A percentile compares a stretch with the other conserved stretches of the same genome.
Conservation (phyloP, 1,140 invertebrate species). For the Drosophila baimaii region DNA sequence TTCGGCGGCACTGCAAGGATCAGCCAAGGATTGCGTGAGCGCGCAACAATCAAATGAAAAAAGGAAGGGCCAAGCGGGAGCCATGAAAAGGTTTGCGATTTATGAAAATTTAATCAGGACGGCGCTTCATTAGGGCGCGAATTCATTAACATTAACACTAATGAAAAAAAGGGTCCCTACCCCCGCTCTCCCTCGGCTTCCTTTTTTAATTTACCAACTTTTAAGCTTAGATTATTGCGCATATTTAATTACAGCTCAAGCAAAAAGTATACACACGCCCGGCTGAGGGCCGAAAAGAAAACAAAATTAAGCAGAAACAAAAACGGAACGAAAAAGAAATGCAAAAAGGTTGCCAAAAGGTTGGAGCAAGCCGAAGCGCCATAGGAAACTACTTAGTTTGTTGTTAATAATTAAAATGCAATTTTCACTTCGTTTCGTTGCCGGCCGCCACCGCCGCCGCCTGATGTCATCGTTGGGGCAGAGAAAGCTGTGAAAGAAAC, state of each 20-base stretch:
- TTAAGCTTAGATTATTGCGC: constrained; percentile 81
- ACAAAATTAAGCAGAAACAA: constrained; percentile 53
- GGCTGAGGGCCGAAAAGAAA: constrained; percentile 38
- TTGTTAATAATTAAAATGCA: constrained; percentile 82
- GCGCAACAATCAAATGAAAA: constrained; percentile 26
- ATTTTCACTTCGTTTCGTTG: constrained; percentile 73
- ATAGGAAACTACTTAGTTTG: constrained; percentile 77
- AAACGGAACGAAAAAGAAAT: constrained; percentile 23
- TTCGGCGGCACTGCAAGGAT: constrained; percentile 90
- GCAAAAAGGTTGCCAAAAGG: constrained; percentile 37
- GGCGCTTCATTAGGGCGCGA: constrained; percentile 73
- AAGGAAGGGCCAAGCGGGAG: constrained; percentile 13
- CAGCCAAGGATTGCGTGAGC: constrained; percentile 55
- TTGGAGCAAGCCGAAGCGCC: constrained; percentile 61
- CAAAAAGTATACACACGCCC: constrained; percentile 41
- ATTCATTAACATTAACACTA: constrained; percentile 66
- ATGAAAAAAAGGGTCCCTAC: constrained; percentile 53
- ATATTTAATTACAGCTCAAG: constrained; percentile 70
- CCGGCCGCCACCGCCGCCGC: constrained; percentile 16
- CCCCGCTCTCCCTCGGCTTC: constrained; percentile 25
- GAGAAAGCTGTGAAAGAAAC: constrained; percentile 63
- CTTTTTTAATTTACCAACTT: constrained; percentile 75
- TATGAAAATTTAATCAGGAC: constrained; percentile 79
- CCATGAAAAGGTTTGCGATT: constrained; percentile 56
- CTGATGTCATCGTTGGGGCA: constrained; percentile 28